Conservation (phyloP, 2,888 invertebrate species). For the Scaptomyza cyrtandrae region DNA sequence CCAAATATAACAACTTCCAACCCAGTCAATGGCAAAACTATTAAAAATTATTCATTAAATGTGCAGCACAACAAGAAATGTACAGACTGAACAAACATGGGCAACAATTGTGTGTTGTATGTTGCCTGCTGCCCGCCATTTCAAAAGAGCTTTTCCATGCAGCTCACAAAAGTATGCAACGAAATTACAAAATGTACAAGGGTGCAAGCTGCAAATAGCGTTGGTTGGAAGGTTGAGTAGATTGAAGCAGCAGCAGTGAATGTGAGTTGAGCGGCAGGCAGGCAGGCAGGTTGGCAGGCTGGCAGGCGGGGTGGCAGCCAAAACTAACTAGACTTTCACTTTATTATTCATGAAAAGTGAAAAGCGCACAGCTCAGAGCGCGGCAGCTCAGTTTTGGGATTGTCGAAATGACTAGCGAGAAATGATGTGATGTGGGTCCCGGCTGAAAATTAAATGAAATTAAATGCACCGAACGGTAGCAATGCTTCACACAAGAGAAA, state of each 20-base stretch:
- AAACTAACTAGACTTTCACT: conserved; percentile 78
- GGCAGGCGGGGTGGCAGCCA: conserved; percentile 43
- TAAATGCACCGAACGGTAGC: conserved; percentile 63
- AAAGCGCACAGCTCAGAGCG: conserved; percentile 59
- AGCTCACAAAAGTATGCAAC: conserved; percentile 72
- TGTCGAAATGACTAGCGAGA: conserved; percentile 70
- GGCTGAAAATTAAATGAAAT: conserved; percentile 74
- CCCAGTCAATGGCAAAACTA: conserved; percentile 54
- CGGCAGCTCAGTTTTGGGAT: conserved; percentile 57
- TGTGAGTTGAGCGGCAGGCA: conserved; percentile 39
- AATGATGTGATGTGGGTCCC: conserved; percentile 62
- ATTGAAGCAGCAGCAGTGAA: conserved; percentile 33
- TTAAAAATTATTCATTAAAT: conserved; percentile 78
- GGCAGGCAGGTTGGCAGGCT: conserved; percentile 33
- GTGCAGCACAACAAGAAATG: conserved; percentile 63
- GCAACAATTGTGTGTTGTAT: conserved; percentile 49
- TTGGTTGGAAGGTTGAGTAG: conserved; percentile 5
- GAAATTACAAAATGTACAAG: conserved; percentile 72
- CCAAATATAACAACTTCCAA: conserved; percentile 14
- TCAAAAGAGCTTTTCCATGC: conserved; percentile 26
- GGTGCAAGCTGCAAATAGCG: conserved; percentile 20
- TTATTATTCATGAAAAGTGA: conserved; percentile 78
- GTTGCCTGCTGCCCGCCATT: conserved; percentile 36
- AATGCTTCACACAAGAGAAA: conserved; percentile 12
- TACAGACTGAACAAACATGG: conserved; percentile 65